Percentiles rank a stretch among this genome's conserved stretches.
Evolutionary conservation across 1,140 invertebrate species (phyloP).

Genomic region (Drosophila virilis): DNA sequence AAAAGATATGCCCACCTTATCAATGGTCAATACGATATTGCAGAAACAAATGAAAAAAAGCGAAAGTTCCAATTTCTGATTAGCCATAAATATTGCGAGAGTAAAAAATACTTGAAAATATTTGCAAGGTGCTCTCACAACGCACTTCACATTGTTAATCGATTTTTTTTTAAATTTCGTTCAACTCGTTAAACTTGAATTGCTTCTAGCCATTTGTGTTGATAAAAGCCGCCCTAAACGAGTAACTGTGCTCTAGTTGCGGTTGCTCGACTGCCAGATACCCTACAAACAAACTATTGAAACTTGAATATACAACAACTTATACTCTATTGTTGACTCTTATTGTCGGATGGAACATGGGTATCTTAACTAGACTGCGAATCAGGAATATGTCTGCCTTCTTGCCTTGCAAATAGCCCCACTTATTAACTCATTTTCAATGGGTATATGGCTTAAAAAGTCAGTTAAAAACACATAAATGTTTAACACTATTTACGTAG

Average conservation of each 20-base stretch:
- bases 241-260: too few species aligned
- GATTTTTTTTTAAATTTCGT: too few species aligned
- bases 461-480: slow-evolving; percentile 50
- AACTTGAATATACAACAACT: background rate
- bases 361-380: too few species aligned
- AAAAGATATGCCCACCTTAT: slow-evolving; percentile 48
- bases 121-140: background rate
- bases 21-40: slow-evolving; percentile 35
- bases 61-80: slow-evolving; percentile 54
- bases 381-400: too few species aligned
- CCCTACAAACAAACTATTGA: background rate
- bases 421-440: background rate
- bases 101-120: slow-evolving; percentile 3
- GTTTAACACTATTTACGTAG: slow-evolving; percentile 71
- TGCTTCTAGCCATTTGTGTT: too few species aligned
- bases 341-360: too few species aligned
- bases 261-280: background rate
- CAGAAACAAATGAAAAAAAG: slow-evolving; percentile 19
- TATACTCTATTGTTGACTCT: too few species aligned
- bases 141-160: background rate
- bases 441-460: slow-evolving; percentile 1
- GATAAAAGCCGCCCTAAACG: too few species aligned
- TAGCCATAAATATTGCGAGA: slow-evolving; percentile 22
- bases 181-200: too few species aligned
- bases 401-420: too few species aligned